A percentile compares a stretch with the other conserved stretches of the same genome.
Evolutionary conservation across 2,888 invertebrate genomes (phyloP).

Genomic region (Pseudeuparius sepicola): DNA sequence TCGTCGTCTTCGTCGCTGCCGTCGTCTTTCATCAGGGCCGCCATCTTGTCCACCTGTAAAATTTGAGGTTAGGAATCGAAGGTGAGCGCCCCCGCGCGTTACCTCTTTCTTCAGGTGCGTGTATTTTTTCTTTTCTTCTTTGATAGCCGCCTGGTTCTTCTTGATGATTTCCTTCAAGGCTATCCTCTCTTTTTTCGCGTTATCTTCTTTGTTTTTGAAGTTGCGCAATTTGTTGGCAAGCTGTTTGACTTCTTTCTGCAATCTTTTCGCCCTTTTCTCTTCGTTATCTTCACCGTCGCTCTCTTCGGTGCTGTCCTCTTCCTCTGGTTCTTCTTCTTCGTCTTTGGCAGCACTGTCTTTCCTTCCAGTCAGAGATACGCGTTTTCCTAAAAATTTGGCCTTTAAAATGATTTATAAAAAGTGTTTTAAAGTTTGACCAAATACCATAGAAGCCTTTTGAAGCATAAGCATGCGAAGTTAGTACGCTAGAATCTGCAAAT

Average conservation of each 20-base stretch:
- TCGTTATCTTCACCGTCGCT: conserved; percentile 57
- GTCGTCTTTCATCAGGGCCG: conserved; percentile 72
- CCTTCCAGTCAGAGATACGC: conserved; percentile 35
- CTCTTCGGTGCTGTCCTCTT: conserved; percentile 48
- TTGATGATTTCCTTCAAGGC: conserved; percentile 71
- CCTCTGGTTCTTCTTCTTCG: conserved; percentile 46
- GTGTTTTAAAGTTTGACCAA: neutral
- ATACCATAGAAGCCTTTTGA: too few relatives aligned
- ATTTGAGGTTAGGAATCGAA: conserved; percentile 2
- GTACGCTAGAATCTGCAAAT: too few relatives aligned
- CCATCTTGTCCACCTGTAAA: conserved; percentile 81
- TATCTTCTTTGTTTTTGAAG: conserved; percentile 53
- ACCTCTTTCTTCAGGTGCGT: conserved; percentile 78
- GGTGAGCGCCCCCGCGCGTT: conserved; percentile 5
- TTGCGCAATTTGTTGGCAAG: conserved; percentile 44
- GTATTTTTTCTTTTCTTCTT: conserved; percentile 73
- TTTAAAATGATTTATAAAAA: neutral
- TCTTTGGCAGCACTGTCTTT: conserved; percentile 43
- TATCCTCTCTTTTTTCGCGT: conserved; percentile 69
- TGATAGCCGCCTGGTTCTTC: conserved; percentile 66
- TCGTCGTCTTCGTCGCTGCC: conserved; percentile 58
- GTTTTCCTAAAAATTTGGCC: conserved; percentile 26
- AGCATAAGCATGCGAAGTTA: too few relatives aligned
- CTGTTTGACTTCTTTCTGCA: conserved; percentile 61
- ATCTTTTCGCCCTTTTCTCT: conserved; percentile 48